Evolutionary conservation across 2,113 vertebrate genomes (phyloP), one percentile per base, ranked within the genome.

Genomic region (Alligator mississippiensis): DNA sequence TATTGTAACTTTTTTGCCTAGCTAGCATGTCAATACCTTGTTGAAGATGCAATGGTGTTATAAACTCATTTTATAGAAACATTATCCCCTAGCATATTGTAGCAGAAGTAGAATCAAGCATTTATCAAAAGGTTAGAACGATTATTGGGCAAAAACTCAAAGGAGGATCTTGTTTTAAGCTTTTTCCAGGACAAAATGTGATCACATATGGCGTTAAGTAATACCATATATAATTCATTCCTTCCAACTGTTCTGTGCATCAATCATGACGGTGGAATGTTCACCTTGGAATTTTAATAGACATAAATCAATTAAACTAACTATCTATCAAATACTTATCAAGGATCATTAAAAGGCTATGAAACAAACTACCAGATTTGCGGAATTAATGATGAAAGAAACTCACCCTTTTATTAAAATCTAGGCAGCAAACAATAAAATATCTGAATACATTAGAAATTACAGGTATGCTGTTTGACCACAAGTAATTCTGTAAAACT

Each of bases 291-390:
- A 10, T 66, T 80, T 90, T 93, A 11, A 64, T 60, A 24, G 18
- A 68, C 85, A 9, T 28, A 82, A 94, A 86, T 76, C 91, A 93
- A 88, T 94, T 85, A 94, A 94, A 80, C 62, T 78, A 89, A 80
- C 85, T 61, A 25, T 21, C 25, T 95, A 63, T 86, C 14, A 92
- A 92, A 89, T 94, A 54, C 21, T 75, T 87, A 70, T 3, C 61
- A 4, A 62, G 61, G 27, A 81, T 81, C 30, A 90, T 74, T 84
- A 81, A 90, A 58, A 94, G 57, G 12, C 63, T 62, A 68, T 13
- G 66, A 34, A 61, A 74, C 74, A 60, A 34, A 27, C n/a, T 18
- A 72, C 38, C 82, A 38, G 3, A 28, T 82, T 74, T 14, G 60
- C 59, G 76, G 57, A 93, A 84, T 76, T 55, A 76, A 0, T 61